These are phyloP conservation scores for Diorhabda sublineata DNA, from an alignment of 1,140 invertebrate species.

Conservation along the genomic window DNA sequence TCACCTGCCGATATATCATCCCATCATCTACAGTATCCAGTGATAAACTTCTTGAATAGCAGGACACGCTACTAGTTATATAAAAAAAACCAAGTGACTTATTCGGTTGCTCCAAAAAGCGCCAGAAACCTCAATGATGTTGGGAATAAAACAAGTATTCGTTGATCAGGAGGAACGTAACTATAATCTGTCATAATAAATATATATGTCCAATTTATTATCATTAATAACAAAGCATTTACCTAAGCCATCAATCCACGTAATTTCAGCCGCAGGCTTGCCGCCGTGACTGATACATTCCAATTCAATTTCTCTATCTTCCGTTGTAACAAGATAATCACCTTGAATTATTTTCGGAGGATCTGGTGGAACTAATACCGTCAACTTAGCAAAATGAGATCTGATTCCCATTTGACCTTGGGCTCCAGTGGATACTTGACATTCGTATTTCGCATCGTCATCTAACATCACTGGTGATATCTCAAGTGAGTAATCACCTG, in stretches of 20 bases:
- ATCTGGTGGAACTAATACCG: constrained; percentile 83
- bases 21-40: too few species aligned
- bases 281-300: constrained; percentile 85
- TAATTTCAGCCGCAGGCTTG: constrained; percentile 90
- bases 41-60: too few species aligned
- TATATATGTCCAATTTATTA: too few species aligned
- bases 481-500: constrained; percentile 82
- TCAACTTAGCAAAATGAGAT: constrained; percentile 78
- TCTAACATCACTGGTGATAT: constrained; percentile 84
- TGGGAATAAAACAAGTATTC: too few species aligned
- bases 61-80: too few species aligned
- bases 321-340: constrained; percentile 75
- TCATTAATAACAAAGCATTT: constrained; percentile 5
- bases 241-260: constrained; percentile 81
- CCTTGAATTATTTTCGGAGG: constrained; percentile 82
- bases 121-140: too few species aligned
- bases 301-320: constrained; percentile 82
- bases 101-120: too few species aligned
- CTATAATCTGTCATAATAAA: too few species aligned
- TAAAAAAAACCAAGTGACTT: too few species aligned
- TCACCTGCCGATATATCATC: too few species aligned
- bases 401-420: constrained; percentile 70
- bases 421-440: constrained; percentile 74
- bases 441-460: constrained; percentile 88
- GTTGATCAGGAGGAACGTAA: too few species aligned